Evolutionary conservation across 1,140 invertebrate species (phyloP).

Genomic region (Diachasmimorpha longicaudata): DNA sequence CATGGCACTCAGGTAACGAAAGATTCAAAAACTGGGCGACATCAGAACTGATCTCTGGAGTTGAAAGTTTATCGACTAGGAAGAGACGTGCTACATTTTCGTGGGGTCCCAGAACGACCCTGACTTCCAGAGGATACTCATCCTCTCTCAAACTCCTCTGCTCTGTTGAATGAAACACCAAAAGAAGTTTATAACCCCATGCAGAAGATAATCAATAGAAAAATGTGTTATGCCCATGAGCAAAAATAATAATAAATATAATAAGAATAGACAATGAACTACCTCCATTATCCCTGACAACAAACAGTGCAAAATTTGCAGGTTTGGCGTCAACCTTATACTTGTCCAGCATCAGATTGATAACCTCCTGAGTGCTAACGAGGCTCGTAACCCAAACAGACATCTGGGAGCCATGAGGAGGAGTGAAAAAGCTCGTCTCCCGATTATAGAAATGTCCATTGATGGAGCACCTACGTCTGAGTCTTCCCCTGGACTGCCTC

Average conservation of each 20-base stretch:
- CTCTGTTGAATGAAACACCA: constrained; percentile 62
- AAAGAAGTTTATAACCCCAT: not conserved
- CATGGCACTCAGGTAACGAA: constrained; percentile 77
- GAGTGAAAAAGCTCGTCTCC: constrained; percentile 87
- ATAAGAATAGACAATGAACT: constrained; percentile 26
- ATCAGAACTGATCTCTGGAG: constrained; percentile 77
- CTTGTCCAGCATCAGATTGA: constrained; percentile 85
- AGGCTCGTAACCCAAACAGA: constrained; percentile 85
- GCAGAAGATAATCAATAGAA: no score
- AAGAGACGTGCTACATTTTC: constrained; percentile 83
- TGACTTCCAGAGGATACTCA: constrained; percentile 80
- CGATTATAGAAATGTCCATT: constrained; percentile 90
- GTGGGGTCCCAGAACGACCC: constrained; percentile 81
- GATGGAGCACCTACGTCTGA: constrained; percentile 81
- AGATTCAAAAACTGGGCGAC: constrained; percentile 87
- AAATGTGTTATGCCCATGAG: no score
- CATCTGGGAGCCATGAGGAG: constrained; percentile 83
- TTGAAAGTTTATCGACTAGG: constrained; percentile 77
- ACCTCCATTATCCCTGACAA: constrained; percentile 85
- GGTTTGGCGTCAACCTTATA: constrained; percentile 84
- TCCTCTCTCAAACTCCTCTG: constrained; percentile 76
- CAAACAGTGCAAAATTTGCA: constrained; percentile 81
- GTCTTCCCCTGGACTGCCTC: constrained; percentile 70
- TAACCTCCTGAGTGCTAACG: constrained; percentile 81
- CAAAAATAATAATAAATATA: constrained; percentile 18